Percentiles rank a stretch among this genome's conserved stretches.
phyloP scores from a whole-genome alignment of 2,797 vertebrate species.

The Micrastur ruficollis region DNA sequence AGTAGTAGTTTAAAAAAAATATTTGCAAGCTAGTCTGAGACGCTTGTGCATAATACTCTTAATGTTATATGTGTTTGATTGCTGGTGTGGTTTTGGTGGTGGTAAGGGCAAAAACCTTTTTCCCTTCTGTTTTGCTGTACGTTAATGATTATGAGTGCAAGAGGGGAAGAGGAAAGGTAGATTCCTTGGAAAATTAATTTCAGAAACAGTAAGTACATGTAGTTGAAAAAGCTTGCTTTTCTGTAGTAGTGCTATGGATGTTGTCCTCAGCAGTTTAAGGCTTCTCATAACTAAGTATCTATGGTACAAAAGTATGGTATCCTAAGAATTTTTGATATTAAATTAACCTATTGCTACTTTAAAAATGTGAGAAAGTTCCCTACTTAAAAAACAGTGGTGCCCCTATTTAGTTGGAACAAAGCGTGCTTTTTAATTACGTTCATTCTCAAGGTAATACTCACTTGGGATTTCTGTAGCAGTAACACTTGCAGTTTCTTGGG shows the following conservation, averaged over 20 bases:
- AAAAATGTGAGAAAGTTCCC: background rate
- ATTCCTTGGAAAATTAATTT: background rate
- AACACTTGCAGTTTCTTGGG: background rate
- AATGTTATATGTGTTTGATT: background rate
- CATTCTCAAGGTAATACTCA: background rate
- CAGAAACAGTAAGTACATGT: background rate
- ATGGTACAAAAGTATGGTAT: background rate
- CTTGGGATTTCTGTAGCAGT: background rate
- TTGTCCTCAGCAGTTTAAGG: background rate
- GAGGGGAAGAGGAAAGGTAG: background rate
- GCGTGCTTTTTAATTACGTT: background rate
- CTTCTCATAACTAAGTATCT: background rate
- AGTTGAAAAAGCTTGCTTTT: background rate
- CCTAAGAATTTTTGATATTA: background rate
- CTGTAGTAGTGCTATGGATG: rapidly evolving
- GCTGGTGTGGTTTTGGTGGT: background rate
- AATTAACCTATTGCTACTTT: background rate
- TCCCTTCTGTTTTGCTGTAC: background rate
- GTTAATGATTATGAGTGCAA: background rate
- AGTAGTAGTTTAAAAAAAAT: background rate
- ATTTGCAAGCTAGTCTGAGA: background rate
- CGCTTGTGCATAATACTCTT: background rate
- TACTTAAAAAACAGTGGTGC: background rate
- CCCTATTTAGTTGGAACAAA: background rate
- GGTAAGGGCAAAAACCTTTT: background rate